Conservation (phyloP, 2,888 invertebrate genomes). For the Athripsodes cinereus region DNA sequence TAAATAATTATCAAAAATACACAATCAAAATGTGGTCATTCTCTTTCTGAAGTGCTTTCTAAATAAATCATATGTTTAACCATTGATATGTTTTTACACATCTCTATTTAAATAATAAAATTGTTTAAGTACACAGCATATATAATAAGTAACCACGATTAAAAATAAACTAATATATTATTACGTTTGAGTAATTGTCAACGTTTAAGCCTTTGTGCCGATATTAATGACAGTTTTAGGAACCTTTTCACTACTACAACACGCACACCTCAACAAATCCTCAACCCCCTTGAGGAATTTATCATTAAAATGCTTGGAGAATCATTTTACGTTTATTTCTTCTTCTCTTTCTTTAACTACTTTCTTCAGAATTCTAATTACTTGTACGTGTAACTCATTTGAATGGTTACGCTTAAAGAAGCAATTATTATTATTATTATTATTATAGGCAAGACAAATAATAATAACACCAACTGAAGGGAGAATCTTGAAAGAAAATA, state of each 20-base stretch:
- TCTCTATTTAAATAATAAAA: too few species aligned
- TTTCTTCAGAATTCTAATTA: slow-evolving; percentile 20
- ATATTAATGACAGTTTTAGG: not conserved
- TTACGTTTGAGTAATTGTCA: not conserved
- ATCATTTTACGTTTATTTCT: slow-evolving; percentile 15
- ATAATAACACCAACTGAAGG: not conserved
- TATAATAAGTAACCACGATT: too few species aligned
- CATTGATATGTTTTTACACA: too few species aligned
- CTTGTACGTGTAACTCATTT: slow-evolving; percentile 14
- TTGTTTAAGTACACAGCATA: too few species aligned
- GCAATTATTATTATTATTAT: slow-evolving; percentile 14
- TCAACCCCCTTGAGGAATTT: slow-evolving; percentile 13
- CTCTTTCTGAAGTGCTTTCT: too few species aligned
- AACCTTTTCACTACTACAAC: not conserved
- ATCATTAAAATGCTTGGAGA: slow-evolving; percentile 19
- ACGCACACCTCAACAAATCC: not conserved
- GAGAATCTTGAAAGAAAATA: too few species aligned
- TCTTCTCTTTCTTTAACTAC: slow-evolving; percentile 4
- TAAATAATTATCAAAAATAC: too few species aligned
- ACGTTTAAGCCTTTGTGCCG: not conserved
- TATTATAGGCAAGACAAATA: not conserved
- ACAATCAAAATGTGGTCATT: too few species aligned
- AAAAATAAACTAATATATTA: too few species aligned
- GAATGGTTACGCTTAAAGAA: slow-evolving; percentile 16
- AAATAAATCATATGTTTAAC: too few species aligned